phyloP scores from a whole-genome alignment of 2,888 invertebrate species.

The Polyommatus icarus region DNA sequence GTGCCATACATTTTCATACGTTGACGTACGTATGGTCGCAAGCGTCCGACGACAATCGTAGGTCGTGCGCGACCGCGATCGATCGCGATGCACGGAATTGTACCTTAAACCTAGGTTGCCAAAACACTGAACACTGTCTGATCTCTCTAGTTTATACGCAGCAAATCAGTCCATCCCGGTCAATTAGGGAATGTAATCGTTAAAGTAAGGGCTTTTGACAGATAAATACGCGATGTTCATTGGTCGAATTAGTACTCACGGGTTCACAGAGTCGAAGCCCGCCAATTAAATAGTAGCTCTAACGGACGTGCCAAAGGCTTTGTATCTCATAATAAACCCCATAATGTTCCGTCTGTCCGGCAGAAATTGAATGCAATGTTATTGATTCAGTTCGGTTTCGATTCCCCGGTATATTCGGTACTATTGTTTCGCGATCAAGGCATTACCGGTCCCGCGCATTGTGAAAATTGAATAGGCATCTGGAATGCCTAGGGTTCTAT shows the following conservation, averaged over 20 bases:
- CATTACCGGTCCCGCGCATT: slow-evolving; percentile 21
- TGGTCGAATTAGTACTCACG: slow-evolving; percentile 45
- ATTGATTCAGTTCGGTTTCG: slow-evolving; percentile 36
- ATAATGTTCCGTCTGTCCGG: slow-evolving; percentile 31
- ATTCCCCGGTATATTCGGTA: slow-evolving; percentile 22
- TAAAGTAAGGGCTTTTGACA: slow-evolving; percentile 37
- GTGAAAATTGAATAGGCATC: slow-evolving; percentile 29
- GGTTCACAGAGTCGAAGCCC: slow-evolving; percentile 44
- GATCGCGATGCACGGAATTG: no score
- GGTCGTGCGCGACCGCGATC: no score
- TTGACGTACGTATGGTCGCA: no score
- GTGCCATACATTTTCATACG: no score
- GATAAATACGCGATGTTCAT: slow-evolving; percentile 43
- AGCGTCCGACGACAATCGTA: no score
- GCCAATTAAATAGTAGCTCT: slow-evolving; percentile 61
- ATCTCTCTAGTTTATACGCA: neutral
- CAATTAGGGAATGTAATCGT: slow-evolving; percentile 25
- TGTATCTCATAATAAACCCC: slow-evolving; percentile 61
- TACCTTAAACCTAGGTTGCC: no score
- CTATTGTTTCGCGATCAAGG: slow-evolving; percentile 30
- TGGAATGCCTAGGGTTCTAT: slow-evolving; percentile 1
- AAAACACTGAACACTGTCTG: neutral
- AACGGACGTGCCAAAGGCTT: slow-evolving; percentile 56
- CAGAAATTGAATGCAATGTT: slow-evolving; percentile 50
- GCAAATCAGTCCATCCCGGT: neutral